A percentile compares a stretch with the other conserved stretches of the same genome.
phyloP scores from a whole-genome alignment of 64 coral and sea anemone genomes.

The Actinia equina region DNA sequence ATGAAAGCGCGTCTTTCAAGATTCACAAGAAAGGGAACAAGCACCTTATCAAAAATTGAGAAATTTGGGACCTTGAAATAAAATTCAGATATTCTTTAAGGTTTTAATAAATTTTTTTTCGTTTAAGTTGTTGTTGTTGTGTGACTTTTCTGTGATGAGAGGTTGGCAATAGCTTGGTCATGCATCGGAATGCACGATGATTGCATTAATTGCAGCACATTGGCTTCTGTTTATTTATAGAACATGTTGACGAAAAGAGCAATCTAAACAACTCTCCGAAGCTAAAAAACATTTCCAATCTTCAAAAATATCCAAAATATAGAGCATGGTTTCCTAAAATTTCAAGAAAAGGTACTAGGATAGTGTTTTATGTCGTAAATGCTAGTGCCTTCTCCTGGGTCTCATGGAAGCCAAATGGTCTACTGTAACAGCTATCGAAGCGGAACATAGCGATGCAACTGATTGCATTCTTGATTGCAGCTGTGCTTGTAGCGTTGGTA shows the following conservation, averaged over 20 bases:
- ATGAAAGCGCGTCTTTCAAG: background rate
- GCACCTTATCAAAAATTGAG: background rate
- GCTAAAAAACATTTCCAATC: background rate
- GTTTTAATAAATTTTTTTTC: background rate
- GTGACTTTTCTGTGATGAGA: background rate
- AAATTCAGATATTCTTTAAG: background rate
- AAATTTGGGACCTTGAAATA: background rate
- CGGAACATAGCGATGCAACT: conserved; percentile 7
- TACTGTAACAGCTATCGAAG: background rate
- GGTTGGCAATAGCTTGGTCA: background rate
- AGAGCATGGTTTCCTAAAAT: background rate
- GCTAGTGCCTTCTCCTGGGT: background rate
- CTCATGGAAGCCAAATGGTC: conserved; percentile 1
- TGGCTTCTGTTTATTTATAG: conserved; percentile 6
- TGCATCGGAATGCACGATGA: background rate
- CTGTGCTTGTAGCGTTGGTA: background rate
- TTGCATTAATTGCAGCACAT: background rate
- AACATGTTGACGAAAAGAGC: background rate
- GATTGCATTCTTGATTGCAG: conserved; percentile 8
- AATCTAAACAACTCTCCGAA: background rate
- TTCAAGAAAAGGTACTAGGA: background rate
- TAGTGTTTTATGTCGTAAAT: background rate
- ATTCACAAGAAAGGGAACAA: background rate
- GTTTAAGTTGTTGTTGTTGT: background rate
- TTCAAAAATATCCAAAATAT: background rate